Base-by-base conservation (phyloP, 2,888 invertebrate genomes). In the Lasioglossum morio region DNA sequence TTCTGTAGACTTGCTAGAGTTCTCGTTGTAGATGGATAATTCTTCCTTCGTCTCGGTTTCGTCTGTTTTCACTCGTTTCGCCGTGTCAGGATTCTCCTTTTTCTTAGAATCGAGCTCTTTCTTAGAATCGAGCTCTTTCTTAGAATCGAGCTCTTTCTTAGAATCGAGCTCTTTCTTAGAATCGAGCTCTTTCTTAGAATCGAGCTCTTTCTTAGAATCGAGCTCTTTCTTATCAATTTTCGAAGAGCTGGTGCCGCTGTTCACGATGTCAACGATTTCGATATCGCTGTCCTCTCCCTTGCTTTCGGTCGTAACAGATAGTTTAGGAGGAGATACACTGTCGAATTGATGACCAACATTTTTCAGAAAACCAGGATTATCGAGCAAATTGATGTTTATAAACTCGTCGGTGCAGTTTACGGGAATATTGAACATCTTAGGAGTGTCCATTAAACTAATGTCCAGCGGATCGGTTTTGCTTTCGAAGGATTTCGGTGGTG, bases 211-310 rank as follows among this genome's bases (percentile, higher is more conserved):
- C 12, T 75, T 57, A 3, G 5, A 34, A 8, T 86, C 72, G 0
- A 57, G n/a, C 2, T 14, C 16, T 4, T 70, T 78, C 57, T 79
- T 77, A n/a, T 73, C 81, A 14, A 83, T 74, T 12, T 78, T 77
- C 19, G 30, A 37, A 66, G 23, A n/a, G 46, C 46, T 75, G 8
- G 60, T 84, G 23, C 77, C 77, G 1, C 76, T 14, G 14, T 87
- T 75, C 0, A 81, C 80, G 2, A 83, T 79, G 66, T 90, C 89
- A 53, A 93, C 60, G 19, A 95, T 94, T 75, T 95, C 95, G 30
- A 95, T 92, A 53, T 95, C 95, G 76, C 95, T 95, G 57, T 95
- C 95, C 0, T 92, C 92, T 8, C 86, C 84, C 72, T 91, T 91
- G 46, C 77, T 88, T 1, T 80, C 81, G 0, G 69, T 79, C 12